Base-by-base conservation (phyloP, 2,797 vertebrate genomes). In the Rhinoraja longicauda region DNA sequence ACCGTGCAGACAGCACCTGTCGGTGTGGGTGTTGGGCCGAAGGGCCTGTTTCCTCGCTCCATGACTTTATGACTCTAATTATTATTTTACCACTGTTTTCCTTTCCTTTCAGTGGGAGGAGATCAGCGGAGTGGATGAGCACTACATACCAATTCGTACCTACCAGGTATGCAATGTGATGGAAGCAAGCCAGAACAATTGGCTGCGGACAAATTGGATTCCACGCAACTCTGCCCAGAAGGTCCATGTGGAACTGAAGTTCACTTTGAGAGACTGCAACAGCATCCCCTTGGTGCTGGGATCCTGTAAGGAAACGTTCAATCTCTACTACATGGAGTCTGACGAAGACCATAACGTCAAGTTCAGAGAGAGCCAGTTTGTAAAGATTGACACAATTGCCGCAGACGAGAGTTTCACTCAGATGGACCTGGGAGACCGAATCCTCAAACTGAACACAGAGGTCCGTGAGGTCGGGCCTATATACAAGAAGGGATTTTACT, bases 81-180 rank as follows among this genome's bases (percentile, higher is more conserved):
- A 67, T 53, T 36, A 90, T 39, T 15, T 21, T 45, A 53, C 93
- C 78, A 73, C 53, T 39, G 93, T 1, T 90, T 94, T 94, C 62
- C 77, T 93, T 81, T 93, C 94, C 93, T 95, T 94, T 93, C 95
- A 99, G 99, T 99, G 99, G 99, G 99, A 99, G 96, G 99, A 99
- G 96, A 99, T 99, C 94, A 99, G 98, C 78, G 98, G 98, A 73
- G 98, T 99, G 93, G 98, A 99, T 93, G 98, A 99, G 94, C 98
- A 99, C 94, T 99, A 99, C 95, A 99, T 98, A 82, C 99, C 98
- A 0, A 99, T 99, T 96, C 97, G 98, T 95, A 99, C 99, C 93
- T 99, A 99, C 95, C 99, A 99, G 95, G 99, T 99, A 93, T 99
- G 99, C 97, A 99, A 99, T 82, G 99, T 99, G 94, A 99, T 99